Conservation (phyloP, 2,797 vertebrate species). For the Psittacula echo region DNA sequence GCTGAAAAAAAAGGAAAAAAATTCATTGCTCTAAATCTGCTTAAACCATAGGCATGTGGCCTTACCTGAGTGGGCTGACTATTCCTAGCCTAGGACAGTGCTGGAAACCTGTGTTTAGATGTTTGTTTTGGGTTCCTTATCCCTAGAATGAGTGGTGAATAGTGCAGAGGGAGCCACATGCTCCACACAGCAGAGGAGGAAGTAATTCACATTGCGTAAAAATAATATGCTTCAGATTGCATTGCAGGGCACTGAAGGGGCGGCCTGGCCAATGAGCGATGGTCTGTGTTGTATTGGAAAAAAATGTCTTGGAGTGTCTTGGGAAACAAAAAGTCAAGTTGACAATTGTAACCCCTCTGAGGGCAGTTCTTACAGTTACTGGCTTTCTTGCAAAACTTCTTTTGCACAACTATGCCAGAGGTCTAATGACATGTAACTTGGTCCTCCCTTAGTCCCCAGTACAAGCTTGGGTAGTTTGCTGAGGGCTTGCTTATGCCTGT, state of each 20-base stretch:
- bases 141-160: neutral
- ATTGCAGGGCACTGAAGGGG: neutral
- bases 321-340: neutral
- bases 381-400: neutral
- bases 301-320: neutral
- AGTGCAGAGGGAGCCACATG: fast-evolving
- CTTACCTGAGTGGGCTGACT: neutral
- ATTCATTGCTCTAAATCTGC: neutral
- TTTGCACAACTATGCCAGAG: neutral
- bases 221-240: neutral
- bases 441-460: neutral
- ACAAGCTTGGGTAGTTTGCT: neutral
- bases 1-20: neutral
- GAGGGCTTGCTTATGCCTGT: neutral
- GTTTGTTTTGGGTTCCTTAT: neutral
- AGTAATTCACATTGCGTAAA: neutral
- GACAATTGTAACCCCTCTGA: neutral
- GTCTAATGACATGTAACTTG: neutral
- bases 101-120: neutral
- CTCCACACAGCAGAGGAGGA: neutral
- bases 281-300: neutral
- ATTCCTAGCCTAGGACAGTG: neutral
- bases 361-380: neutral
- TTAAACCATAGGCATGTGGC: neutral
- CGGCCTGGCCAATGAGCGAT: neutral